Evolutionary conservation across 2,113 vertebrate genomes (phyloP).

Genomic region (Xenopus borealis): DNA sequence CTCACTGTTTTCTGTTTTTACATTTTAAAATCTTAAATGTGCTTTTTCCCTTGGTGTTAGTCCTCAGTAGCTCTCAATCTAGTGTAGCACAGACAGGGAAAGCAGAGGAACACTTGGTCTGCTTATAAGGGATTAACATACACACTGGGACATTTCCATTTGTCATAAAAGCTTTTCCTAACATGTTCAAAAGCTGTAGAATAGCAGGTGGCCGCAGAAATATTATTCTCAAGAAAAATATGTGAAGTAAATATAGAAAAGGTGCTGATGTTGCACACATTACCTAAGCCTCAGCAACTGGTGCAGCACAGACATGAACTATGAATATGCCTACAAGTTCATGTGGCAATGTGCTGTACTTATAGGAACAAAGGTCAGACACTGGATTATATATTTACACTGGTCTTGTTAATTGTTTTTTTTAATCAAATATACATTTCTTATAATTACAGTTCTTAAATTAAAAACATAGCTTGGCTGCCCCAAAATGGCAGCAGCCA

Average conservation of each 20-base stretch:
- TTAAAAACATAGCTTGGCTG: no score
- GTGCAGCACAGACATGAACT: neutral
- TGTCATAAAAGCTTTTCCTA: neutral
- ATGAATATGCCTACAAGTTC: neutral
- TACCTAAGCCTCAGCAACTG: neutral
- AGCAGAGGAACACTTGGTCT: neutral
- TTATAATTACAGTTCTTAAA: no score
- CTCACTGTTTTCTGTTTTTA: neutral
- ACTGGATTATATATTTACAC: no score
- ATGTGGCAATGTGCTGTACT: neutral
- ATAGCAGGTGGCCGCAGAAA: neutral
- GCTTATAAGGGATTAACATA: neutral
- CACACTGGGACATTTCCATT: neutral
- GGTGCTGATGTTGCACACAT: neutral
- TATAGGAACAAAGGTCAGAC: neutral
- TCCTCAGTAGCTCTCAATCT: neutral
- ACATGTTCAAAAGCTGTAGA: neutral
- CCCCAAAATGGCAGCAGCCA: no score
- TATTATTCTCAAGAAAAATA: neutral
- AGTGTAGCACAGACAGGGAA: neutral
- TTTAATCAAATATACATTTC: no score
- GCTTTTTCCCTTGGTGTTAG: conserved; percentile 8
- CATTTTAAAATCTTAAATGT: conserved; percentile 5
- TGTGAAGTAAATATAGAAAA: neutral
- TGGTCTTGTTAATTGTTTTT: no score